A percentile compares a stretch with the other conserved stretches of the same genome.
These are phyloP conservation scores for Gryllus bimaculatus DNA, from an alignment of 1,140 invertebrate species.

Conservation along the genomic window DNA sequence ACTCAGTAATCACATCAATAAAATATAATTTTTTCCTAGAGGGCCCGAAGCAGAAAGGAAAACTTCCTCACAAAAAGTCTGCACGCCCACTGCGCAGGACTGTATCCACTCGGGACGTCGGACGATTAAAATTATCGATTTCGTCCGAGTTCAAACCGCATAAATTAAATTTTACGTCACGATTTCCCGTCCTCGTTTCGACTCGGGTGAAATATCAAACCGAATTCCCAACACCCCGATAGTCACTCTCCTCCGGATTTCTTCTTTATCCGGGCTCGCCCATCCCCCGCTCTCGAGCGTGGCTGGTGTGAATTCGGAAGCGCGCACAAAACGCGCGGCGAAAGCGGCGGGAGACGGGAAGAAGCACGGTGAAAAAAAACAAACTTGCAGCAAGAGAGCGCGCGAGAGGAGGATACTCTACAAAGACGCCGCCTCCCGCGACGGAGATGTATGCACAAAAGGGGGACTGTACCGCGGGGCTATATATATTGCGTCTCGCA, in stretches of 20 bases:
- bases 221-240: background rate
- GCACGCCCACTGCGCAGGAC: too few species aligned
- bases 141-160: background rate
- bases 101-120: too few species aligned
- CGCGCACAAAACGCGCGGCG: too few species aligned
- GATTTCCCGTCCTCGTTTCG: background rate
- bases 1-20: too few species aligned
- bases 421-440: background rate
- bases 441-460: background rate
- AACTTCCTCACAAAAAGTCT: too few species aligned
- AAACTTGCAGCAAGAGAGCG: background rate
- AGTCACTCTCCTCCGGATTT: background rate
- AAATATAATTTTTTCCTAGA: too few species aligned
- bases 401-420: background rate
- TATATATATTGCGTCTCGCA: background rate
- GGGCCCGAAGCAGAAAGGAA: too few species aligned
- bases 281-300: background rate
- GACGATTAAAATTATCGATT: background rate
- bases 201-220: background rate
- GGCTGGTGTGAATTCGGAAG: background rate
- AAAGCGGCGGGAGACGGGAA: background rate
- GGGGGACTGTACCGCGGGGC: too few species aligned
- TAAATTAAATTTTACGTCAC: background rate
- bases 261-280: background rate
- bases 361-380: background rate